Conservation (phyloP, 2,888 invertebrate species). For the Trissolcus brochymenae region DNA sequence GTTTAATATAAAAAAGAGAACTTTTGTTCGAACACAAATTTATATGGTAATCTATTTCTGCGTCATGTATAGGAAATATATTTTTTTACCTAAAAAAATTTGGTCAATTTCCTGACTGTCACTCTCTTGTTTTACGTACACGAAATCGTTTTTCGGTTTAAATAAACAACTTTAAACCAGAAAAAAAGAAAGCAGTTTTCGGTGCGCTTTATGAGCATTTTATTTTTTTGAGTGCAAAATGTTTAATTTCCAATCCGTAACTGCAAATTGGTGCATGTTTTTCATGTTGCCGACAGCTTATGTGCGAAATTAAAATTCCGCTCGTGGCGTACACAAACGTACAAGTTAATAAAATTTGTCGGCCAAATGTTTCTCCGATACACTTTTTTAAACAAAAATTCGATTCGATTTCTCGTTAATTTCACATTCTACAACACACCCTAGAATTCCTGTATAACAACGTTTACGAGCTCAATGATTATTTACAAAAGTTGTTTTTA, state of each 20-base stretch:
- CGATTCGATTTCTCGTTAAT: background rate
- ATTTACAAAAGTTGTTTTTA: conserved; percentile 47
- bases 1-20: too few species aligned
- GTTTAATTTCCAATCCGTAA: conserved; percentile 16
- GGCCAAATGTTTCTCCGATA: conserved; percentile 12
- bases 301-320: conserved; percentile 7
- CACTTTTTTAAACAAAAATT: conserved; percentile 24
- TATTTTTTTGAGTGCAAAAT: background rate
- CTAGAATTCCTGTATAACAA: conserved; percentile 15
- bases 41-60: too few species aligned
- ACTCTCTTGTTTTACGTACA: background rate
- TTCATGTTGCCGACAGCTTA: conserved; percentile 3
- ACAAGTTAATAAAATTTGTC: conserved; percentile 28
- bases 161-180: too few species aligned
- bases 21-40: too few species aligned
- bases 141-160: too few species aligned
- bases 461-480: conserved; percentile 17
- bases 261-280: conserved; percentile 6
- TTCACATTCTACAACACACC: background rate
- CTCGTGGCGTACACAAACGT: conserved; percentile 9
- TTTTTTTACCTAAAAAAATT: too few species aligned
- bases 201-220: too few species aligned
- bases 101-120: too few species aligned
- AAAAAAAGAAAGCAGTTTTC: too few species aligned
- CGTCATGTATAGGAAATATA: too few species aligned